These are phyloP conservation scores for Drosophila rufa DNA, from an alignment of 1,140 invertebrate genomes.

Conservation along the genomic window DNA sequence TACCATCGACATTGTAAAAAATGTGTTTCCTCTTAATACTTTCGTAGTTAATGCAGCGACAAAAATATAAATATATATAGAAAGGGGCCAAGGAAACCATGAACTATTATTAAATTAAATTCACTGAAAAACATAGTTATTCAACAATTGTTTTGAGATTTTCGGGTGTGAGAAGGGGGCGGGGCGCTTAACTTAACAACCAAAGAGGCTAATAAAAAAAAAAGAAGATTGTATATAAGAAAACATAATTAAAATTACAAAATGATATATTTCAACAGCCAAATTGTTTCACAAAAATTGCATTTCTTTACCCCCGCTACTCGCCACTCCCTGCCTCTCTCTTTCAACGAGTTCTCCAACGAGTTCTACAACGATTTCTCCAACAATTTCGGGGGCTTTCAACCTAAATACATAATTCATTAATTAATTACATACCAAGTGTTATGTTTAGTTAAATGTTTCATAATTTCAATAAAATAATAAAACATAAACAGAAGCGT, in stretches of 20 bases:
- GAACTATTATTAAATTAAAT: conserved; percentile 27
- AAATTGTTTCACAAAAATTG: conserved; percentile 82
- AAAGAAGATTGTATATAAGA: conserved; percentile 43
- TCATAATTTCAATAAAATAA: conserved; percentile 45
- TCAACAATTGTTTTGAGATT: conserved; percentile 30
- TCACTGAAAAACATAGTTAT: conserved; percentile 19
- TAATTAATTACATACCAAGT: background rate
- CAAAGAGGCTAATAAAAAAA: conserved; percentile 29
- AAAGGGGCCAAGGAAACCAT: conserved; percentile 19
- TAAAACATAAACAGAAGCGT: conserved; percentile 43
- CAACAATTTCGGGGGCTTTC: conserved; percentile 45
- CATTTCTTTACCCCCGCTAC: conserved; percentile 60
- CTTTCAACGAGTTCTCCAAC: conserved; percentile 7
- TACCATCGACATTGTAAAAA: conserved; percentile 31
- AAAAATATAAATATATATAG: conserved; percentile 20
- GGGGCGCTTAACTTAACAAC: conserved; percentile 37
- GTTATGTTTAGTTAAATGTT: conserved; percentile 22
- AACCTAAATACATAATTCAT: conserved; percentile 30
- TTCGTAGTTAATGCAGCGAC: conserved; percentile 38
- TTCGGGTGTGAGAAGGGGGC: conserved; percentile 6
- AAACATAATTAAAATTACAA: conserved; percentile 60
- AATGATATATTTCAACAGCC: conserved; percentile 75
- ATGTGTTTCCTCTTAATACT: conserved; percentile 44
- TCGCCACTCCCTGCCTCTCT: conserved; percentile 7
- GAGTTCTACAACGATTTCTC: conserved; percentile 8